These are phyloP conservation scores for Tenebrio molitor DNA, from an alignment of 1,140 invertebrate genomes.

Conservation along the genomic window DNA sequence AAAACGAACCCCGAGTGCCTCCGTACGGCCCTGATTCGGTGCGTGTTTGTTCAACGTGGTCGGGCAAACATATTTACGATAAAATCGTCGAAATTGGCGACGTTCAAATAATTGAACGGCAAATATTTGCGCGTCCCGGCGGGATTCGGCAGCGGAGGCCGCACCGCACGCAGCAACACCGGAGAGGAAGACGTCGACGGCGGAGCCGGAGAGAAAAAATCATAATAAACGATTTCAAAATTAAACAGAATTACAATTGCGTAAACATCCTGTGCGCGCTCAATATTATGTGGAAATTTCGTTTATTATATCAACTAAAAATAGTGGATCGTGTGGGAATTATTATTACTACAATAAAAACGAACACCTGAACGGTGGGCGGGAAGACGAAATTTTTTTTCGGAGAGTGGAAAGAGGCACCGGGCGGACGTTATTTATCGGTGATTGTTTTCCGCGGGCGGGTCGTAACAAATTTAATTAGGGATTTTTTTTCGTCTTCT, in stretches of 20 bases:
- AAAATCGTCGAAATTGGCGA: background rate
- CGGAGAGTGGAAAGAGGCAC: no score
- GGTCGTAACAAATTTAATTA: conserved; percentile 2
- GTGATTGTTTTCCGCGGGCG: conserved; percentile 3
- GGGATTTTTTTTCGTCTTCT: background rate
- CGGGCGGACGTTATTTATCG: background rate
- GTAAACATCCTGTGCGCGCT: conserved; percentile 44
- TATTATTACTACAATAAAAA: conserved; percentile 44
- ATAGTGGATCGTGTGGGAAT: conserved; percentile 45
- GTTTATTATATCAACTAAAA: conserved; percentile 47
- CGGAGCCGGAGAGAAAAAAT: conserved; percentile 4
- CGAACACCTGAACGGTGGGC: conserved; percentile 12
- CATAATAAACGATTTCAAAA: conserved; percentile 38
- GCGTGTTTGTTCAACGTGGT: background rate
- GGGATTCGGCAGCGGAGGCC: no score
- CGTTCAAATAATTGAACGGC: background rate
- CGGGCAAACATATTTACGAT: conserved; percentile 6
- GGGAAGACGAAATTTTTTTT: conserved; percentile 4
- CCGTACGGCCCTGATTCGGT: background rate
- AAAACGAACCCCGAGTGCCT: conserved; percentile 40
- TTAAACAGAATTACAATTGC: conserved; percentile 47
- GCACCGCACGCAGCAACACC: background rate
- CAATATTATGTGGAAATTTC: conserved; percentile 47
- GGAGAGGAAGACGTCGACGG: background rate
- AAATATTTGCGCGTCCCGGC: background rate